These are phyloP conservation scores for Gandaritis pyraliata DNA, from an alignment of 2,888 invertebrate genomes.

Conservation along the genomic window DNA sequence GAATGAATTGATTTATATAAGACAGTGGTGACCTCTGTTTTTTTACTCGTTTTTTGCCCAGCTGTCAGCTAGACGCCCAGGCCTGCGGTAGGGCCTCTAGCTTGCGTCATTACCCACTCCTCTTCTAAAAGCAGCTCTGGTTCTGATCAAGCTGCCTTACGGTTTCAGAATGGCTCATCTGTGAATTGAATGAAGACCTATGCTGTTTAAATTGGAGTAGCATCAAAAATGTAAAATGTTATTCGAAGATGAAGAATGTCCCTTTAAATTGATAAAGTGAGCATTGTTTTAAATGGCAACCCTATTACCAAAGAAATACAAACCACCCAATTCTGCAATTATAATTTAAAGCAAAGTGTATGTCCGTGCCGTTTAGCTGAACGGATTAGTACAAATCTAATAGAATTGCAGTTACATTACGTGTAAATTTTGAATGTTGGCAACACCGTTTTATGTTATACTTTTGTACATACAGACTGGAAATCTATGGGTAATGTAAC, in stretches of 20 bases:
- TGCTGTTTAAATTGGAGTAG: not conserved
- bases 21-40: too few relatives aligned
- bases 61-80: not conserved
- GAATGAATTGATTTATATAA: too few relatives aligned
- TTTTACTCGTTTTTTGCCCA: too few relatives aligned
- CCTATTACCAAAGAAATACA: conserved; percentile 35
- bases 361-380: conserved; percentile 56
- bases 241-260: conserved; percentile 5
- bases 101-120: not conserved
- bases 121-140: not conserved
- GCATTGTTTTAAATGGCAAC: conserved; percentile 20
- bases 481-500: conserved; percentile 56
- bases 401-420: conserved; percentile 58
- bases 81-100: not conserved
- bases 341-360: conserved; percentile 46
- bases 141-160: not conserved
- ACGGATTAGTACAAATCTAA: conserved; percentile 57
- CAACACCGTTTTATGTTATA: conserved; percentile 53
- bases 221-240: not conserved
- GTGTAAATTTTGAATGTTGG: conserved; percentile 50
- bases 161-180: conserved; percentile 9
- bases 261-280: conserved; percentile 7
- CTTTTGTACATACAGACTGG: conserved; percentile 69
- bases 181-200: not conserved
- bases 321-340: conserved; percentile 26